Conservation (phyloP, 2,888 invertebrate genomes). For the Tricholauxania praeusta region DNA sequence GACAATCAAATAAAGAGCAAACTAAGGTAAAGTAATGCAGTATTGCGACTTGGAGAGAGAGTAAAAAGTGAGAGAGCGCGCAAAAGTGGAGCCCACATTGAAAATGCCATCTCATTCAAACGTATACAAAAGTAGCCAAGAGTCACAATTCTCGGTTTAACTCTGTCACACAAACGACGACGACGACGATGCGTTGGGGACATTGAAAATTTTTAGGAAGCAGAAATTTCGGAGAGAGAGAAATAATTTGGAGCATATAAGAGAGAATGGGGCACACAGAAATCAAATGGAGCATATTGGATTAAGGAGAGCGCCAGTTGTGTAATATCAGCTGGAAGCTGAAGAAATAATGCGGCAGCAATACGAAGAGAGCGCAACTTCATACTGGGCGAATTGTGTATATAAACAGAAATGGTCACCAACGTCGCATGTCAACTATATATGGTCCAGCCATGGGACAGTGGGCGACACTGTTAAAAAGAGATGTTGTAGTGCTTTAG, state of each 20-base stretch:
- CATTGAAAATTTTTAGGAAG: background rate
- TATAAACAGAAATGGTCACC: conserved; percentile 50
- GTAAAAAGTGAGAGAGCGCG: conserved; percentile 8
- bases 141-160: conserved; percentile 51
- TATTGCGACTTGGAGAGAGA: background rate
- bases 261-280: background rate
- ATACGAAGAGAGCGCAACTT: too few species aligned
- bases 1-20: conserved; percentile 11
- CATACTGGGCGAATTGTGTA: background rate
- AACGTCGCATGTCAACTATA: conserved; percentile 62
- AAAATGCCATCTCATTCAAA: conserved; percentile 58
- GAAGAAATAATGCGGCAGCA: too few species aligned
- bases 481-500: conserved; percentile 37
- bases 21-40: background rate
- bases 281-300: too few species aligned
- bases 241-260: background rate
- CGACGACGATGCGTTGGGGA: conserved; percentile 9
- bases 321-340: too few species aligned
- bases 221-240: background rate
- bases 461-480: conserved; percentile 57
- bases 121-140: conserved; percentile 43
- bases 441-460: conserved; percentile 51
- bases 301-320: too few species aligned
- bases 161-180: conserved; percentile 56
- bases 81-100: background rate